Evolutionary conservation across 2,888 invertebrate genomes (phyloP).

Genomic region (Pecten maximus): DNA sequence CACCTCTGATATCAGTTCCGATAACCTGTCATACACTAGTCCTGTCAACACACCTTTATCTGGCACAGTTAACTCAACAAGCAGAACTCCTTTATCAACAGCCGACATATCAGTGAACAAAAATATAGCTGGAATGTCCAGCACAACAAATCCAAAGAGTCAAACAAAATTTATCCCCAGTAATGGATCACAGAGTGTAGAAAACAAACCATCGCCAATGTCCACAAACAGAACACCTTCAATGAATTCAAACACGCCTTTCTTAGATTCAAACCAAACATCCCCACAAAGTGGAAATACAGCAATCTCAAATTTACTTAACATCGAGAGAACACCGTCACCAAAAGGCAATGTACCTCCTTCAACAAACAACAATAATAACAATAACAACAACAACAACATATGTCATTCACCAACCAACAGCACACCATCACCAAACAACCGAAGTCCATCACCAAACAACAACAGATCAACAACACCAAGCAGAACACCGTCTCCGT

Average conservation of each 20-base stretch:
- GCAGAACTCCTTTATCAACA: background rate
- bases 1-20: background rate
- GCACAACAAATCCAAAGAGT: background rate
- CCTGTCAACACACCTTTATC: background rate
- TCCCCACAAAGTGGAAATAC: background rate
- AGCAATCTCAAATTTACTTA: background rate
- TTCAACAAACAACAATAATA: no score
- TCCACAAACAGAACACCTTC: background rate
- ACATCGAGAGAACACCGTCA: background rate
- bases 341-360: background rate
- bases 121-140: background rate
- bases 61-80: background rate
- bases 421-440: background rate
- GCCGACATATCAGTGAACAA: background rate
- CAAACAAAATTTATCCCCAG: no score
- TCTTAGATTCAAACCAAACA: background rate
- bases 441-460: background rate
- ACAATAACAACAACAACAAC: no score
- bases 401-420: background rate
- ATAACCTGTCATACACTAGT: background rate
- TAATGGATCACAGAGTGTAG: background rate
- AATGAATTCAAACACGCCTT: background rate
- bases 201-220: background rate
- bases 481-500: background rate
- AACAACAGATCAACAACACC: background rate